Evolutionary conservation across 2,888 invertebrate genomes (phyloP).

Genomic region (Eupithecia pulchellata): DNA sequence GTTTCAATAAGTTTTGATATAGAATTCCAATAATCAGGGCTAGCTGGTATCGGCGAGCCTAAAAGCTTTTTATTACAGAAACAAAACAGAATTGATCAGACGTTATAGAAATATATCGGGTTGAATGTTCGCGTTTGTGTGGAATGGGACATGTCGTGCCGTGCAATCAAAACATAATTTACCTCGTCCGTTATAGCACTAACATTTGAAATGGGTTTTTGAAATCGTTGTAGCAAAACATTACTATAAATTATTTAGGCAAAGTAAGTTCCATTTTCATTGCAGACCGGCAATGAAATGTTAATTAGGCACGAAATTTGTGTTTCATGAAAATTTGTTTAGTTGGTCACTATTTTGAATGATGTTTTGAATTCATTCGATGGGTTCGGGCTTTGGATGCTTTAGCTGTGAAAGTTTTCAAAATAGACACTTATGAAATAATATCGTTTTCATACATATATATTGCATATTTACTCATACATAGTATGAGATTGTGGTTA

Average conservation of each 20-base stretch:
- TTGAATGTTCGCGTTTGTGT: neutral
- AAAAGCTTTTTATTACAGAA: too few relatives aligned
- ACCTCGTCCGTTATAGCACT: neutral
- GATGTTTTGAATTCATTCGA: neutral
- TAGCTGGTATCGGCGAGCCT: too few relatives aligned
- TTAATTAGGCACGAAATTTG: slow-evolving; percentile 3
- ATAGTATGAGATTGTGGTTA: too few relatives aligned
- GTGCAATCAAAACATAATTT: slow-evolving; percentile 1
- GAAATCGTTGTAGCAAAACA: slow-evolving; percentile 3
- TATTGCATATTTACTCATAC: too few relatives aligned
- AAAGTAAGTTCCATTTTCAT: neutral
- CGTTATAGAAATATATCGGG: neutral
- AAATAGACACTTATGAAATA: neutral
- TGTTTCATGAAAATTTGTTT: neutral
- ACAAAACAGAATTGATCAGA: too few relatives aligned
- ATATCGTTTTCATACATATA: too few relatives aligned
- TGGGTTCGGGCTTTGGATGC: neutral
- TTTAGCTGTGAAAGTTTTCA: neutral
- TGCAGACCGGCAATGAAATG: neutral
- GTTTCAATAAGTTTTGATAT: too few relatives aligned
- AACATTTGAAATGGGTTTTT: neutral
- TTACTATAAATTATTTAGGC: slow-evolving; percentile 1
- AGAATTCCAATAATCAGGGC: too few relatives aligned
- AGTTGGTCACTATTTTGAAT: neutral
- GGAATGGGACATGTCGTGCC: neutral